Conservation (phyloP, 2,888 invertebrate species). For the Plebejus argus region DNA sequence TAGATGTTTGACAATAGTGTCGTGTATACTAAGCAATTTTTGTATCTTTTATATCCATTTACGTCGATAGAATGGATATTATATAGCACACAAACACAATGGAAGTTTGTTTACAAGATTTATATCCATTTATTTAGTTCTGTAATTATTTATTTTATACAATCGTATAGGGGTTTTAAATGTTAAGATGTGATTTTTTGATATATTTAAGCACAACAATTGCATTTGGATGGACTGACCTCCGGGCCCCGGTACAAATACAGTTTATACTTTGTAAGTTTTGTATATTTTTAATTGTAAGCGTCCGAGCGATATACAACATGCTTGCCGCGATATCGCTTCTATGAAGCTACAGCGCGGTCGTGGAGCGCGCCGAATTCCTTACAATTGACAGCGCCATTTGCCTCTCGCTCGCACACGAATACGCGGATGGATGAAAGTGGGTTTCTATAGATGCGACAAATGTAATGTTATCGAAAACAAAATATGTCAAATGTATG, state of each 20-base stretch:
- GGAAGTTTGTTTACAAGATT: constrained; percentile 8
- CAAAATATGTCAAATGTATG: not conserved
- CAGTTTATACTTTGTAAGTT: constrained; percentile 72
- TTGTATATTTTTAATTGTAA: constrained; percentile 64
- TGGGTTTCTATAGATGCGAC: not conserved
- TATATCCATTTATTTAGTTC: constrained; percentile 33
- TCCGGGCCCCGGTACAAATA: constrained; percentile 66
- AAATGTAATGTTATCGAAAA: not conserved
- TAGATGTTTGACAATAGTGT: not conserved
- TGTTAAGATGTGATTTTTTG: constrained; percentile 47
- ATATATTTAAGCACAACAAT: constrained; percentile 61
- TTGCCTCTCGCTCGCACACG: no score
- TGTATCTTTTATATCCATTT: not conserved
- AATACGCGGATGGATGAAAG: not conserved
- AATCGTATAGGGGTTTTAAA: constrained; percentile 43
- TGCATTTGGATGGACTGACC: constrained; percentile 63
- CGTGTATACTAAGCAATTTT: not conserved
- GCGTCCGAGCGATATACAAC: constrained; percentile 54
- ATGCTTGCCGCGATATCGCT: constrained; percentile 67
- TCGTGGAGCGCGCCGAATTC: not conserved
- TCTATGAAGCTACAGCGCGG: constrained; percentile 64
- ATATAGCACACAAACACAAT: constrained; percentile 1
- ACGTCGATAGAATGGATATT: not conserved
- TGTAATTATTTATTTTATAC: constrained; percentile 67
- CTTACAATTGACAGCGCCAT: not conserved